Evolutionary conservation across 1,140 invertebrate genomes (phyloP).

Genomic region (Sinonovacula constricta): DNA sequence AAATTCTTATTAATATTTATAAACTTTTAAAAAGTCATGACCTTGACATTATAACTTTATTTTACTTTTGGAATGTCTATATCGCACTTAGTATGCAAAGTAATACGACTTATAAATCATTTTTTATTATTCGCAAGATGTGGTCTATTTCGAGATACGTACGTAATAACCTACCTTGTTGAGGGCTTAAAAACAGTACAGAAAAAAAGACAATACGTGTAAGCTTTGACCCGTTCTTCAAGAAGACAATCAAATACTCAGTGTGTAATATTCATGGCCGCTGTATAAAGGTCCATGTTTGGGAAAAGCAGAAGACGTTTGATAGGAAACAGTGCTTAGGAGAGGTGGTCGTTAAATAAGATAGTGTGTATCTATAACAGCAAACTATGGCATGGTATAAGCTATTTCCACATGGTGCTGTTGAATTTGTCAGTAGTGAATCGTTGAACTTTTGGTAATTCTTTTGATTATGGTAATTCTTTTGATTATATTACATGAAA

Average conservation of each 20-base stretch:
- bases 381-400: slow-evolving; percentile 93
- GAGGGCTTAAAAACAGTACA: slow-evolving; percentile 92
- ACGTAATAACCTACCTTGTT: slow-evolving; percentile 95
- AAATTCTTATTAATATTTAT: too few relatives aligned
- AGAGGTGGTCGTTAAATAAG: slow-evolving; percentile 90
- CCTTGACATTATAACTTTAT: too few relatives aligned
- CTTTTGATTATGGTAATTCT: too few relatives aligned
- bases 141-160: slow-evolving; percentile 88
- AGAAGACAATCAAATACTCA: slow-evolving; percentile 92
- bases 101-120: too few relatives aligned
- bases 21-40: too few relatives aligned
- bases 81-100: too few relatives aligned
- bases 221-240: slow-evolving; percentile 89
- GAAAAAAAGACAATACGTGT: slow-evolving; percentile 92
- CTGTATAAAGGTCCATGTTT: slow-evolving; percentile 89
- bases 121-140: too few relatives aligned
- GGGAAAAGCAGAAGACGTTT: slow-evolving; percentile 89
- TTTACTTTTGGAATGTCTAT: too few relatives aligned
- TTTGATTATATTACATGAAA: too few relatives aligned
- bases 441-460: background rate
- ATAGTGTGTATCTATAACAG: slow-evolving; percentile 87
- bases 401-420: slow-evolving; percentile 83
- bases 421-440: slow-evolving; percentile 60
- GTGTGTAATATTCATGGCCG: slow-evolving; percentile 91
- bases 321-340: slow-evolving; percentile 92